phyloP scores from a whole-genome alignment of 2,888 invertebrate genomes.

The Carcina quercana region DNA sequence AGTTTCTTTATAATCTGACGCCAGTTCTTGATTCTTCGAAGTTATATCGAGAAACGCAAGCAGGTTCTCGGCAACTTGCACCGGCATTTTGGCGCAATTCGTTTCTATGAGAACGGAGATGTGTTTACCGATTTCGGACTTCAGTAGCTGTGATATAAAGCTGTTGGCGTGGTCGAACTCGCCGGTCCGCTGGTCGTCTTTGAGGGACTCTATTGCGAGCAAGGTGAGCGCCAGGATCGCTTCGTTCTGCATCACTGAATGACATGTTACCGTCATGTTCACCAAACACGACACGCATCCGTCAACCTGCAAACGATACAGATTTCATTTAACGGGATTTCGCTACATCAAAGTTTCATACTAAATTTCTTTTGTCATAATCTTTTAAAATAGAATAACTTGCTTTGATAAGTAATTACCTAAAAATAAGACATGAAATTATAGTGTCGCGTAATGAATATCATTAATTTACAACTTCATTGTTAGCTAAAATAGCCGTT shows the following conservation, averaged over 20 bases:
- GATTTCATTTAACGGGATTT: too few species aligned
- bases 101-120: constrained; percentile 62
- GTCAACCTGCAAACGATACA: constrained; percentile 63
- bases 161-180: constrained; percentile 39
- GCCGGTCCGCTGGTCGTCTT: constrained; percentile 23
- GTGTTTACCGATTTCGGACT: constrained; percentile 69
- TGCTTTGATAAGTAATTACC: too few species aligned
- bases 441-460: too few species aligned
- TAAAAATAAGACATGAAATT: too few species aligned
- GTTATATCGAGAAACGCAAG: constrained; percentile 63
- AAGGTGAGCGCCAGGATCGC: constrained; percentile 83
- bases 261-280: constrained; percentile 88
- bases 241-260: constrained; percentile 92
- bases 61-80: constrained; percentile 66
- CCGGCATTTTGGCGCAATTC: constrained; percentile 59
- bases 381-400: too few species aligned
- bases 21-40: constrained; percentile 43
- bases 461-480: too few species aligned
- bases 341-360: too few species aligned
- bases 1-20: constrained; percentile 45
- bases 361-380: too few species aligned
- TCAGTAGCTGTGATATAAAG: constrained; percentile 49
- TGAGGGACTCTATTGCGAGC: constrained; percentile 53
- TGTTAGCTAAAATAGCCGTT: too few species aligned
- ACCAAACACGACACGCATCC: constrained; percentile 85